Conservation (phyloP, 2,797 vertebrate species). For the Pantherophis alleghaniensis region DNA sequence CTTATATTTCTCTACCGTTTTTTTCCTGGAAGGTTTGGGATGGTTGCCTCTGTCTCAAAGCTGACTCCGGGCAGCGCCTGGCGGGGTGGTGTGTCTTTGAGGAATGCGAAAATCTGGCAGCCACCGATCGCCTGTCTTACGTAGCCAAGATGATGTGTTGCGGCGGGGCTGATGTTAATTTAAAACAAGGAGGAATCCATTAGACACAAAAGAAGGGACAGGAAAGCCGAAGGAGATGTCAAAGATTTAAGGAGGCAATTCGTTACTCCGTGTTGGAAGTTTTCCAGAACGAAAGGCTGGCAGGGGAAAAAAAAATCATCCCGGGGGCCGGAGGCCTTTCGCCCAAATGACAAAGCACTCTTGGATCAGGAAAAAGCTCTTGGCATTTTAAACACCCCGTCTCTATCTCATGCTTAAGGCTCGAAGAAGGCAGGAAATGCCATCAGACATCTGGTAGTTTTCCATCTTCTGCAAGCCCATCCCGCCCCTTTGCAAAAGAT, state of each 20-base stretch:
- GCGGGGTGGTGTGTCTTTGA: slow-evolving; percentile 65
- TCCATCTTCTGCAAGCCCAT: not conserved
- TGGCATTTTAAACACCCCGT: not conserved
- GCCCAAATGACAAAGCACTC: not conserved
- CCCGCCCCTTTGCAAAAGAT: not conserved
- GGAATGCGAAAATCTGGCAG: slow-evolving; percentile 70
- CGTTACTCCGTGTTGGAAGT: slow-evolving; percentile 59
- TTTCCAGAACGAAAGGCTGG: slow-evolving; percentile 39
- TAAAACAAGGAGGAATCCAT: slow-evolving; percentile 45
- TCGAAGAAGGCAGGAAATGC: not conserved
- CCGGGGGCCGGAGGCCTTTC: not conserved
- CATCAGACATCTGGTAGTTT: not conserved
- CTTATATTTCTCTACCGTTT: slow-evolving; percentile 50
- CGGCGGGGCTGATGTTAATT: slow-evolving; percentile 69
- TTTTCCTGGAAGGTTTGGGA: slow-evolving; percentile 68
- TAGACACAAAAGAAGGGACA: slow-evolving; percentile 51
- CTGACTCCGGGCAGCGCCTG: slow-evolving; percentile 53
- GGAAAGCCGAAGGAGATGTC: slow-evolving; percentile 30
- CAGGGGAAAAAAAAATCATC: fast-evolving
- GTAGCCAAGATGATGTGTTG: slow-evolving; percentile 69
- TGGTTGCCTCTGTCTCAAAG: slow-evolving; percentile 53
- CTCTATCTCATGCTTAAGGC: not conserved
- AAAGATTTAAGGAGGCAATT: slow-evolving; percentile 62
- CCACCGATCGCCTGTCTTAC: slow-evolving; percentile 45
- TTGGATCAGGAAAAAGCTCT: not conserved